These are phyloP conservation scores for Alviniconcha marisindica DNA, from an alignment of 1,140 invertebrate species.

Conservation along the genomic window DNA sequence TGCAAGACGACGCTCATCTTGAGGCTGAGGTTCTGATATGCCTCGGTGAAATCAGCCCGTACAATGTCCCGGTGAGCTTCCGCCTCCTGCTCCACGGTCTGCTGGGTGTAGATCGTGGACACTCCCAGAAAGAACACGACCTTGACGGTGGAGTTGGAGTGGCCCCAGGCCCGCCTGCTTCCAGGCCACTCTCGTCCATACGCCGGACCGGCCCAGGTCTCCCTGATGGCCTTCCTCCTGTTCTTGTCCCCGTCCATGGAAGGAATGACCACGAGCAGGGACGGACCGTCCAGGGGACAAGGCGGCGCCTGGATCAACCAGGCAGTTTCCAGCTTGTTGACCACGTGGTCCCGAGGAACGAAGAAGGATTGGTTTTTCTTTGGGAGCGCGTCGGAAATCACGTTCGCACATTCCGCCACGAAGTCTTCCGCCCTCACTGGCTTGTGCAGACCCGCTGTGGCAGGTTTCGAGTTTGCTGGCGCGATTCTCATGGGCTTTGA, in stretches of 20 bases:
- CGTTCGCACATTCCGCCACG: no score
- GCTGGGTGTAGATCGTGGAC: neutral
- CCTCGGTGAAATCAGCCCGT: conserved; percentile 63
- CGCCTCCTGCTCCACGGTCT: conserved; percentile 46
- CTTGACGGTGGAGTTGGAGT: conserved; percentile 14
- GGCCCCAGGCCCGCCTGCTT: no score
- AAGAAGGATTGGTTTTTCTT: no score
- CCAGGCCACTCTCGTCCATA: neutral
- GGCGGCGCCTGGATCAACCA: conserved; percentile 2
- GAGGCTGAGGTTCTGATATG: conserved; percentile 48
- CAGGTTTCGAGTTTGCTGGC: no score
- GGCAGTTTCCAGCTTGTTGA: neutral
- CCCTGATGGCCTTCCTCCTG: conserved; percentile 55
- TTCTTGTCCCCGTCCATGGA: conserved; percentile 50
- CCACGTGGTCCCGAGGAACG: neutral
- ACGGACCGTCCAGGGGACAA: conserved; percentile 21
- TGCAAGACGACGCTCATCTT: conserved; percentile 10
- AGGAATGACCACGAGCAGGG: conserved; percentile 58
- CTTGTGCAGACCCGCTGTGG: no score
- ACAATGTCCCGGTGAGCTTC: conserved; percentile 57
- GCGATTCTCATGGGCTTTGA: no score
- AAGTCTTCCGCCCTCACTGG: no score
- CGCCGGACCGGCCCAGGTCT: conserved; percentile 64
- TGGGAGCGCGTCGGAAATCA: no score
- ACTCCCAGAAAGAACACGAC: conserved; percentile 44